These are phyloP conservation scores for Sternotherus odoratus DNA, from an alignment of 2,797 vertebrate genomes.

Conservation along the genomic window DNA sequence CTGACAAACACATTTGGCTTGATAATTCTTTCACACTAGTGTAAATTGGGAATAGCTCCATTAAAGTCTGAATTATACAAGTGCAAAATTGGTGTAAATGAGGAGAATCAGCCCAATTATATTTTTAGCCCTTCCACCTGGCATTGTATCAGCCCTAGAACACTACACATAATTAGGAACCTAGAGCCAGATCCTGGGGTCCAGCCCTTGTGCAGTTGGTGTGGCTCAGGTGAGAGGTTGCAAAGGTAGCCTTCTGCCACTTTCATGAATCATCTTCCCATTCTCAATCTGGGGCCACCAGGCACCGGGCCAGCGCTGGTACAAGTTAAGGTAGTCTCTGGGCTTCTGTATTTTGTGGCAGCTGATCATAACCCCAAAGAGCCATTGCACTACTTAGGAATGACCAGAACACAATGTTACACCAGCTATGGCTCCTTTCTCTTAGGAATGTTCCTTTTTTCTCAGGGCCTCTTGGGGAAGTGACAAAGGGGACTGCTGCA, in stretches of 20 bases:
- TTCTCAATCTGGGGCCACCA: neutral
- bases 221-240: neutral
- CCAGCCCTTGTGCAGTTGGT: neutral
- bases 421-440: neutral
- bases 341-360: neutral
- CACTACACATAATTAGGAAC: neutral
- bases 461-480: neutral
- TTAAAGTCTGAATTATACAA: neutral
- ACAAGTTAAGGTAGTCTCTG: neutral
- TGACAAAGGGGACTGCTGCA: neutral
- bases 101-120: neutral
- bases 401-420: neutral
- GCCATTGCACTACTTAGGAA: neutral
- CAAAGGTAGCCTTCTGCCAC: neutral
- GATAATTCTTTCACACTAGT: neutral
- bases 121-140: neutral
- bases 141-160: neutral
- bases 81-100: neutral
- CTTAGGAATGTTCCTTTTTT: neutral
- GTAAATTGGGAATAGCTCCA: neutral
- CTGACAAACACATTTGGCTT: neutral
- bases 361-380: neutral
- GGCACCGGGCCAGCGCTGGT: neutral
- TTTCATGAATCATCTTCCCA: neutral
- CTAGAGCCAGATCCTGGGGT: neutral